Percentiles rank a stretch among this genome's conserved stretches.
phyloP scores from a whole-genome alignment of 2,797 vertebrate species.

The Okamejei kenojei region DNA sequence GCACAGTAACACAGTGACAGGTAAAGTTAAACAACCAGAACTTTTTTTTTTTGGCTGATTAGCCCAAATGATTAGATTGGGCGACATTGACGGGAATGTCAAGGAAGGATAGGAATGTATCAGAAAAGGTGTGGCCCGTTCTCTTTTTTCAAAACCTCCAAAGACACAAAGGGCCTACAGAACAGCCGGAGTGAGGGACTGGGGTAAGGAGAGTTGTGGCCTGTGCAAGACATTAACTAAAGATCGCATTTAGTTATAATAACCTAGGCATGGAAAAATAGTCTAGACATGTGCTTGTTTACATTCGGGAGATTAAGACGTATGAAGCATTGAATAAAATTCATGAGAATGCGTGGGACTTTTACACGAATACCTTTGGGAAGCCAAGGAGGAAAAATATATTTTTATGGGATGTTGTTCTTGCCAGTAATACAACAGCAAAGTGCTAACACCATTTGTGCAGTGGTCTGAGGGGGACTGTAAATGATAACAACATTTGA shows the following conservation, averaged over 20 bases:
- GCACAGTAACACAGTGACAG: background rate
- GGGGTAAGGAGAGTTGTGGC: too few species aligned
- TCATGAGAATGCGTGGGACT: background rate
- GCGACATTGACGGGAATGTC: background rate
- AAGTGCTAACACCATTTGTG: background rate
- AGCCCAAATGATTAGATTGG: background rate
- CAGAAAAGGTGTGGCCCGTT: background rate
- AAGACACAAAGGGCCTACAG: background rate
- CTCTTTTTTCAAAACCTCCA: background rate
- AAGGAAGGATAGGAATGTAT: background rate
- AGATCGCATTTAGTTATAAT: background rate
- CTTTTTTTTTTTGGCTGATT: background rate
- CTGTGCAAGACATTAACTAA: background rate
- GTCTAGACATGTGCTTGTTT: background rate
- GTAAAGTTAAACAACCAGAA: constrained; percentile 21
- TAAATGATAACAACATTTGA: too few species aligned
- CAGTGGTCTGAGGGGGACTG: background rate
- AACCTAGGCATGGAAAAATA: background rate
- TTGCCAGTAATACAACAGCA: background rate
- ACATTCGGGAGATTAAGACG: background rate
- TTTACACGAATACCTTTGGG: background rate
- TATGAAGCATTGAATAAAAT: background rate
- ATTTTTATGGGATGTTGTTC: background rate
- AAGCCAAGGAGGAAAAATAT: background rate
- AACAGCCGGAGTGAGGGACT: background rate